Evolutionary conservation across 2,888 invertebrate species (phyloP).

Genomic region (Coleophora deauratella): DNA sequence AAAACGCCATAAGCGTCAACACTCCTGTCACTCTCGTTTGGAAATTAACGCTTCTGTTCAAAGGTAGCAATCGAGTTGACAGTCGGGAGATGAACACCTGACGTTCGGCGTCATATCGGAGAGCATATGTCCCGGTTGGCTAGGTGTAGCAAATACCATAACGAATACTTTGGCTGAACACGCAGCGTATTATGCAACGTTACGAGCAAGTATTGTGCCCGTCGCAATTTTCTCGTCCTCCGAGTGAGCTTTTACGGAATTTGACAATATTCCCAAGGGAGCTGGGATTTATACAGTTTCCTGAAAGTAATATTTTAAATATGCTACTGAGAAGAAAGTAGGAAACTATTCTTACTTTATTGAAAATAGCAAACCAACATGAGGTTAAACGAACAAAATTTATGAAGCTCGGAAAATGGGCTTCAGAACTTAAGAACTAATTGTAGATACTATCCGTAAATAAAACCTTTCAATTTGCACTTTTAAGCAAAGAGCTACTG

Average conservation of each 20-base stretch:
- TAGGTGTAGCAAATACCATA: conserved; percentile 73
- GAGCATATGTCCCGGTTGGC: conserved; percentile 71
- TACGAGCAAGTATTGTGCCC: conserved; percentile 59
- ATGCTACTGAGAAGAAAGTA: too few species aligned
- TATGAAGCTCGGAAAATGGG: too few species aligned
- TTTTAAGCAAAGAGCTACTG: too few species aligned
- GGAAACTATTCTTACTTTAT: too few species aligned
- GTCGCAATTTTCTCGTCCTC: conserved; percentile 55
- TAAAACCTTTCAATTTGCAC: too few species aligned
- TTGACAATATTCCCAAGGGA: neutral
- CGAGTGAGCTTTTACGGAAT: conserved; percentile 40
- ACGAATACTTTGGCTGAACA: conserved; percentile 72
- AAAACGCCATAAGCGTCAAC: conserved; percentile 37
- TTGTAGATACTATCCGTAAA: too few species aligned
- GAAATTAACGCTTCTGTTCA: conserved; percentile 33
- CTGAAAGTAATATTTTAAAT: too few species aligned
- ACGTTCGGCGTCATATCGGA: conserved; percentile 70
- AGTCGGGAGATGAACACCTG: conserved; percentile 65
- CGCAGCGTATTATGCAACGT: conserved; percentile 70
- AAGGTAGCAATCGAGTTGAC: conserved; percentile 35
- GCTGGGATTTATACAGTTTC: neutral
- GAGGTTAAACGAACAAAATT: too few species aligned
- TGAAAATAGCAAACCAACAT: too few species aligned
- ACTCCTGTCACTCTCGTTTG: conserved; percentile 24
- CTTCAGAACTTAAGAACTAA: too few species aligned